Base-by-base conservation (phyloP, 1,140 invertebrate species). In the Drosophila triauraria region DNA sequence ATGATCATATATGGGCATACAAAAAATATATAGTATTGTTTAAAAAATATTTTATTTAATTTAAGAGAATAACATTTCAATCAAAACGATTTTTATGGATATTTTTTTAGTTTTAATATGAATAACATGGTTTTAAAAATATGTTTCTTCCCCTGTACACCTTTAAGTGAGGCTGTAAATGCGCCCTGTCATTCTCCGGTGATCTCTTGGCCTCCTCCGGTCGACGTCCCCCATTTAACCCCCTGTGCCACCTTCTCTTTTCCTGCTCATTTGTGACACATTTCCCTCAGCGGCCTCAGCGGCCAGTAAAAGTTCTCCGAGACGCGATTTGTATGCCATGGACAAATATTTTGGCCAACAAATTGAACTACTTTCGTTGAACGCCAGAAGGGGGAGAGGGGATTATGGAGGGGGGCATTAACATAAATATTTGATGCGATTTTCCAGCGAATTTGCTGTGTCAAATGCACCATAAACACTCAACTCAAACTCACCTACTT, bases 341-440 rank as follows among this genome's bases (percentile, higher is more conserved):
- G 71, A 75, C 75, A 85, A 77, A 70, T 72, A 83, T 70, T 85
- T 85, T 62, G 54, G 58, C 61, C 72, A 74, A 27, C 60, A 75
- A 87, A 77, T 71, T 88, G 84, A 84, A 88, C 84, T 90, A 88
- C 84, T 87, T 87, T 87, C 80, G 43, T 74, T 87, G 71, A 56
- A 56, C 44, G 61, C 15, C 15, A 42, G n/a, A 32, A 32, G 10
- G 35, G 13, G 5, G 10, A 10, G 25, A 20, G 17, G 65, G 20
- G 13, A 27, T 20, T 23, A 27, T 40, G 50, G 20, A 27, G 27
- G 64, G 32, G 32, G 25, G 76, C 54, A 80, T 80, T 82, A 82
- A 87, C 80, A 86, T 79, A 86, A 81, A 87, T 87, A 81, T 78
- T 81, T 78, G 75, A 78, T 78, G 65, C 76, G 58, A 78, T 71